These are phyloP conservation scores for Tympanuchus pallidicinctus DNA, from an alignment of 2,113 vertebrate genomes.

Conservation along the genomic window DNA sequence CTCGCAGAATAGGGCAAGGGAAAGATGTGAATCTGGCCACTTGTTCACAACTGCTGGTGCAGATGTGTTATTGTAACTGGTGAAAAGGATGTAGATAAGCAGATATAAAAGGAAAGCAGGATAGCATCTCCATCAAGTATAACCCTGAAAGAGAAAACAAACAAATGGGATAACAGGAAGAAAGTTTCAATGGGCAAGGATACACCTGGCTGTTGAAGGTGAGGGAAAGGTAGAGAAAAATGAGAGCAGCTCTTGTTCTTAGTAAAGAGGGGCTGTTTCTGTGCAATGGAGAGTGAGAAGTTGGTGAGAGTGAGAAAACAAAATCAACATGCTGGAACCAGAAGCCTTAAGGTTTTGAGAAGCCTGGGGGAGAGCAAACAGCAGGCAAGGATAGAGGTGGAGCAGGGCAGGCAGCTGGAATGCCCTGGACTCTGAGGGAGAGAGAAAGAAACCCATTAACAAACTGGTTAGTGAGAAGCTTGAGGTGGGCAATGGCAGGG, in stretches of 20 bases:
- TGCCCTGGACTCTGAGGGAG: not conserved
- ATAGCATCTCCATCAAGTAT: not conserved
- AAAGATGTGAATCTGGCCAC: not conserved
- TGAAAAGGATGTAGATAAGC: not conserved
- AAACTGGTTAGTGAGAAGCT: not conserved
- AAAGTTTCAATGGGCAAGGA: not conserved
- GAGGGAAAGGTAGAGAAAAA: not conserved
- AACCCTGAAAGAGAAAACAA: not conserved
- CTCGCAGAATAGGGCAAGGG: not conserved
- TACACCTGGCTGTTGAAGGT: not conserved
- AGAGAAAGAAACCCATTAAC: not conserved
- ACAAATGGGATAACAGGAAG: not conserved
- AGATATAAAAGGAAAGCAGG: not conserved
- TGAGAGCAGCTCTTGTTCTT: not conserved
- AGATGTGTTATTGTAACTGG: not conserved
- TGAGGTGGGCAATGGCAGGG: not conserved
- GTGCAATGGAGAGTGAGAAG: not conserved
- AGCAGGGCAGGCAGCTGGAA: slow-evolving; percentile 19
- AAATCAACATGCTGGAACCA: slow-evolving; percentile 42
- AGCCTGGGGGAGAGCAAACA: slow-evolving; percentile 24
- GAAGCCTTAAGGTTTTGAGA: slow-evolving; percentile 42
- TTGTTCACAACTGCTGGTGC: not conserved
- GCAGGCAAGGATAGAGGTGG: slow-evolving; percentile 47
- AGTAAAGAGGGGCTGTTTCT: not conserved
- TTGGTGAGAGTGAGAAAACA: slow-evolving; percentile 16